Conservation (phyloP, 2,888 invertebrate species). For the Sepiola atlantica region DNA sequence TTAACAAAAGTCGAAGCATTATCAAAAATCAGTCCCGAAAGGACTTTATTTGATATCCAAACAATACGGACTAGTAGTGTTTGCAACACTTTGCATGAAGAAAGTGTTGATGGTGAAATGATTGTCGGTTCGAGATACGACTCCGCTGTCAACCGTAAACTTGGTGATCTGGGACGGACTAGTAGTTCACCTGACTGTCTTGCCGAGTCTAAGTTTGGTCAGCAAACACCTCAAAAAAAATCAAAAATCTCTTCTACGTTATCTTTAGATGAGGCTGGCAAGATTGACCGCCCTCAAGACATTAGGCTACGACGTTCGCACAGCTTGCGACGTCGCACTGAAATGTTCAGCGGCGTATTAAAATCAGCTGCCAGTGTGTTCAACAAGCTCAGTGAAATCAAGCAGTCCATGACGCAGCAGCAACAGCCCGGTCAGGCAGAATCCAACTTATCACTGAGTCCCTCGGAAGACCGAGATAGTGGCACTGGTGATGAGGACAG, state of each 20-base stretch:
- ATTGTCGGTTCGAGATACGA: not conserved
- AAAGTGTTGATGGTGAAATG: not conserved
- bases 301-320: constrained; percentile 54
- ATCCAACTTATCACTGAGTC: constrained; percentile 61
- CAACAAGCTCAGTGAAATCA: constrained; percentile 69
- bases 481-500: constrained; percentile 57
- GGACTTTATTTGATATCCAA: constrained; percentile 35
- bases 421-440: constrained; percentile 63
- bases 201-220: constrained; percentile 51
- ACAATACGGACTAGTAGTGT: constrained; percentile 37
- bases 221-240: constrained; percentile 51
- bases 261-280: constrained; percentile 57
- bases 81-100: constrained; percentile 41
- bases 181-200: constrained; percentile 63
- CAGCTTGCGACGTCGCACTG: constrained; percentile 59
- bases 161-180: constrained; percentile 61
- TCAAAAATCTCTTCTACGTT: constrained; percentile 53
- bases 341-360: constrained; percentile 65
- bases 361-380: constrained; percentile 65
- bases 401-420: constrained; percentile 67
- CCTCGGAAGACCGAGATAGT: constrained; percentile 60
- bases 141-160: constrained; percentile 48
- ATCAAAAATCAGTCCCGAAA: constrained; percentile 37
- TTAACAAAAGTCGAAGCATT: constrained; percentile 20
- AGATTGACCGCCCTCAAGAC: constrained; percentile 52